Evolutionary conservation across 1,140 invertebrate species (phyloP).

Genomic region (Philaenus spumarius): DNA sequence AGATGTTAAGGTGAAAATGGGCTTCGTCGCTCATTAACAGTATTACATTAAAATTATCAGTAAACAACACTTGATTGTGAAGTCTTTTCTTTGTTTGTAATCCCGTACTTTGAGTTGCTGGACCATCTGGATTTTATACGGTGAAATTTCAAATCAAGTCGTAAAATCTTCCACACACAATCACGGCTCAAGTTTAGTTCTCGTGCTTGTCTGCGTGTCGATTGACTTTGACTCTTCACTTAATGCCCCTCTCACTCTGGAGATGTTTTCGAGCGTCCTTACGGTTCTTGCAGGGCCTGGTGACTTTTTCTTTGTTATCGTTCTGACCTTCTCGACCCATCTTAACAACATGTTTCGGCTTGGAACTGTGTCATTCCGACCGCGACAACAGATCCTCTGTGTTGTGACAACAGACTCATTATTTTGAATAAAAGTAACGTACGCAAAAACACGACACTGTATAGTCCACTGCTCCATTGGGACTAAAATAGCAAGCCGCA

Average conservation of each 20-base stretch:
- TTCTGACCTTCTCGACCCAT: too few relatives aligned
- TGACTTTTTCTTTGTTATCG: too few relatives aligned
- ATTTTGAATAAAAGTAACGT: too few relatives aligned
- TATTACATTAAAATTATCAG: constrained; percentile 7
- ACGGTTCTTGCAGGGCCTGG: too few relatives aligned
- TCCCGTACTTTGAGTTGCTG: constrained; percentile 19
- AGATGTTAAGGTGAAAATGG: constrained; percentile 31
- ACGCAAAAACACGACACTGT: too few relatives aligned
- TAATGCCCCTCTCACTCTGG: not conserved
- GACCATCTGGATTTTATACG: constrained; percentile 21
- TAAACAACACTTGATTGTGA: constrained; percentile 15
- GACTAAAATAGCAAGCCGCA: too few relatives aligned
- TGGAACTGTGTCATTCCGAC: too few relatives aligned
- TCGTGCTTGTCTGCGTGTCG: constrained; percentile 1
- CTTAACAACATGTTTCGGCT: too few relatives aligned
- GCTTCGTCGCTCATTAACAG: constrained; percentile 13
- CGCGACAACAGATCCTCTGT: too few relatives aligned
- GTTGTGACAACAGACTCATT: too few relatives aligned
- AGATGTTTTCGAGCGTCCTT: constrained; percentile 1
- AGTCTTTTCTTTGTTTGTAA: constrained; percentile 11
- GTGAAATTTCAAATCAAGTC: constrained; percentile 19
- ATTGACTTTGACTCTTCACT: not conserved
- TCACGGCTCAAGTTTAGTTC: not conserved
- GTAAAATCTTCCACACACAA: constrained; percentile 2
- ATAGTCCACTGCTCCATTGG: too few relatives aligned